Evolutionary conservation across 1,140 invertebrate genomes (phyloP).

Genomic region (Bombus pyrosoma): DNA sequence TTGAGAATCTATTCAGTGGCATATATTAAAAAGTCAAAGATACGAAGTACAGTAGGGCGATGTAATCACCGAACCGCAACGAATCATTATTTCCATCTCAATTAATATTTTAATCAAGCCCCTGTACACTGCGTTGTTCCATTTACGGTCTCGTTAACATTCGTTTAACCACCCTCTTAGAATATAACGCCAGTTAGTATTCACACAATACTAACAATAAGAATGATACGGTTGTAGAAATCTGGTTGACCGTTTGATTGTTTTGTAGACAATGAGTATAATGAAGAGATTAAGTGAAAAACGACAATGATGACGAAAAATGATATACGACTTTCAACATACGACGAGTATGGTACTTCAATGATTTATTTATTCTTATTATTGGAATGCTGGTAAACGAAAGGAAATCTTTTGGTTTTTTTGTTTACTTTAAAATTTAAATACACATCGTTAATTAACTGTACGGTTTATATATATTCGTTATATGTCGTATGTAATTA

Average conservation of each 20-base stretch:
- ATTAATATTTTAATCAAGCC: conserved; percentile 80
- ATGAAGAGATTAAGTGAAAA: neutral
- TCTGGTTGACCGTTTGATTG: conserved; percentile 15
- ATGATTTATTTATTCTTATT: neutral
- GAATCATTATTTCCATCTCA: conserved; percentile 79
- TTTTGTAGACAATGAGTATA: neutral
- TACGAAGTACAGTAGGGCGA: conserved; percentile 35
- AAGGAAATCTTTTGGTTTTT: too few species aligned
- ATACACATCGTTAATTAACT: too few species aligned
- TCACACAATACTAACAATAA: conserved; percentile 15
- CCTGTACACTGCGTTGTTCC: conserved; percentile 76
- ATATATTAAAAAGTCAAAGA: conserved; percentile 55
- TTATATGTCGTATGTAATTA: too few species aligned
- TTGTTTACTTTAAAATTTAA: too few species aligned
- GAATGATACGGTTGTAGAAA: conserved; percentile 22
- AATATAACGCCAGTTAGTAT: conserved; percentile 50
- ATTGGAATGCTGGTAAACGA: neutral
- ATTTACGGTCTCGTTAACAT: conserved; percentile 77
- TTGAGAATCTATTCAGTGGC: conserved; percentile 48
- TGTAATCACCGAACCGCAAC: conserved; percentile 66
- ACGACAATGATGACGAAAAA: too few species aligned
- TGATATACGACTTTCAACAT: neutral
- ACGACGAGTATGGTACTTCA: neutral
- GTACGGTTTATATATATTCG: too few species aligned
- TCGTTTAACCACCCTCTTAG: conserved; percentile 65